A percentile compares a stretch with the other conserved stretches of the same genome.
phyloP scores from a whole-genome alignment of 2,797 vertebrate species.

The Masticophis lateralis region DNA sequence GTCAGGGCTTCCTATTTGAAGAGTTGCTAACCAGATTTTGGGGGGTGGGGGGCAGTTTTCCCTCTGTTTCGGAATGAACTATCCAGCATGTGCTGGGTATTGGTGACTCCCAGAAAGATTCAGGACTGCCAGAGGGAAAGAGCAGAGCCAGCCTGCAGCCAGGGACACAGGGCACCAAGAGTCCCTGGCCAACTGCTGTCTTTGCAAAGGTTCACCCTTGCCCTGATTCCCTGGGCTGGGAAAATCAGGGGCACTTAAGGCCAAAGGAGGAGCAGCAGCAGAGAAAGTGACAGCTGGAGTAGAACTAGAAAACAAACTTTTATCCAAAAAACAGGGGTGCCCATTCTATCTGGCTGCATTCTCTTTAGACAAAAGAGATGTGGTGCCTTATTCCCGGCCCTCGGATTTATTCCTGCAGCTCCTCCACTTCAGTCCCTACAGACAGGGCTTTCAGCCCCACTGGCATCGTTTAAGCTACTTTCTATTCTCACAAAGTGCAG shows the following conservation, averaged over 20 bases:
- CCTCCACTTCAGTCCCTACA: neutral
- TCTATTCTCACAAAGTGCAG: neutral
- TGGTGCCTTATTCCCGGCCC: neutral
- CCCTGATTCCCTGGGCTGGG: neutral
- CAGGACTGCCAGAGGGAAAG: neutral
- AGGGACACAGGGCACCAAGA: neutral
- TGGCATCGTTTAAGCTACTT: neutral
- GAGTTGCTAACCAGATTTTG: conserved; percentile 96
- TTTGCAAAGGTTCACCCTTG: neutral
- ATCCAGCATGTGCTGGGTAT: conserved; percentile 75
- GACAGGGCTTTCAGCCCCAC: neutral
- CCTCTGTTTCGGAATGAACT: conserved; percentile 76
- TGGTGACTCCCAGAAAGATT: conserved; percentile 29
- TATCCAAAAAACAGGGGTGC: neutral
- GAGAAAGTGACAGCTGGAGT: neutral
- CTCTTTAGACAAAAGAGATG: neutral
- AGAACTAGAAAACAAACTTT: neutral
- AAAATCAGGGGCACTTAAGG: neutral
- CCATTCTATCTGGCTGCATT: neutral
- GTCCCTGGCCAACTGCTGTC: neutral
- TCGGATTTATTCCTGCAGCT: neutral
- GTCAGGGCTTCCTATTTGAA: conserved; percentile 98
- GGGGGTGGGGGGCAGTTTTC: conserved; percentile 59
- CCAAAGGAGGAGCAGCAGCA: neutral
- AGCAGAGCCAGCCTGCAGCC: neutral